A percentile compares a stretch with the other conserved stretches of the same genome.
phyloP scores from a whole-genome alignment of 2,113 vertebrate genomes.

The Callaeas wilsoni region DNA sequence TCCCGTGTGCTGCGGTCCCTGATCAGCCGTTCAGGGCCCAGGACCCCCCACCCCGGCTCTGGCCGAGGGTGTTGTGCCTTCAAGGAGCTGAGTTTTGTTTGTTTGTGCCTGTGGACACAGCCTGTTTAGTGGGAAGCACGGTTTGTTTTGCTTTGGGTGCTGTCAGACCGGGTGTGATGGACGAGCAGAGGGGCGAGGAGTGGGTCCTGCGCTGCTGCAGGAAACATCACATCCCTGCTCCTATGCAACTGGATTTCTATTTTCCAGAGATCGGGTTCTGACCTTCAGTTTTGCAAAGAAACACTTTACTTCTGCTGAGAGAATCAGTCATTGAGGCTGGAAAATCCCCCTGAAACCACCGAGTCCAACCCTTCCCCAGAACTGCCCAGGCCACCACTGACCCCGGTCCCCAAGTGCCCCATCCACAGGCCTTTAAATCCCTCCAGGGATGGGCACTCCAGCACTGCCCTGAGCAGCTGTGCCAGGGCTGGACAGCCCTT shows the following conservation, averaged over 20 bases:
- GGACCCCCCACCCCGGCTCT: rapidly evolving
- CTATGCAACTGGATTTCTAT: not conserved
- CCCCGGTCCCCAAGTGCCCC: not conserved
- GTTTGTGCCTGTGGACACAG: not conserved
- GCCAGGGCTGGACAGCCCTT: not conserved
- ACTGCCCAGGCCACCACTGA: not conserved
- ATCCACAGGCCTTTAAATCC: not conserved
- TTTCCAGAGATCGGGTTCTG: not conserved
- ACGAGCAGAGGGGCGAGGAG: rapidly evolving
- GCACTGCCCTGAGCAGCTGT: not conserved
- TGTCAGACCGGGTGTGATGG: rapidly evolving
- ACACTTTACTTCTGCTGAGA: not conserved
- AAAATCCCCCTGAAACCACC: not conserved
- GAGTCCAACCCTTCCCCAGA: not conserved
- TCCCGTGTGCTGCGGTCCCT: rapidly evolving
- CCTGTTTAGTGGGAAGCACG: not conserved
- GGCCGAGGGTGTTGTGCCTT: not conserved
- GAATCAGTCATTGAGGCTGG: not conserved
- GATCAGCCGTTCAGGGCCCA: not conserved
- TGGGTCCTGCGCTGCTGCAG: not conserved
- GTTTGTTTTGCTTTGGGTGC: not conserved
- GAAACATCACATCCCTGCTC: not conserved
- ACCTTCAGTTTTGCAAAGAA: not conserved
- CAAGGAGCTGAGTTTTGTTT: not conserved
- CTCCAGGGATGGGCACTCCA: not conserved